Evolutionary conservation across 2,888 invertebrate genomes (phyloP).

Genomic region (Nephrotoma flavescens): DNA sequence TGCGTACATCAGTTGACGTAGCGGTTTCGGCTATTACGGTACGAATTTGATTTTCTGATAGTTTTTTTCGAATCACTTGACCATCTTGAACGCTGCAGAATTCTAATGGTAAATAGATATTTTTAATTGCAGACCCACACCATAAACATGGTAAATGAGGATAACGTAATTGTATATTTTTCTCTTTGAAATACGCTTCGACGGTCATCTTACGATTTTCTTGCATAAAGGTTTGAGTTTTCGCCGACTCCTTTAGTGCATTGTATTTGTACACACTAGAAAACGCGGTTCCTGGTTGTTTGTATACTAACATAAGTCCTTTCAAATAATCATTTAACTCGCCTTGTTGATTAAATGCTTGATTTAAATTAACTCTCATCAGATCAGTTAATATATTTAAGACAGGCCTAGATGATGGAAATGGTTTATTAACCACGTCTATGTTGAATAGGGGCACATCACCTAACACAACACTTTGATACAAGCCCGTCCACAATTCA

Average conservation of each 20-base stretch:
- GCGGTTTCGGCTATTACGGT: constrained; percentile 81
- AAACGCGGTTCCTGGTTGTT: constrained; percentile 16
- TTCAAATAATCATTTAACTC: constrained; percentile 15
- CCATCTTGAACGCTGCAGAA: constrained; percentile 62
- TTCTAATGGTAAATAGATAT: constrained; percentile 71
- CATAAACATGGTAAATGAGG: constrained; percentile 71
- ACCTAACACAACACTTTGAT: constrained; percentile 82
- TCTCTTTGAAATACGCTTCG: constrained; percentile 18
- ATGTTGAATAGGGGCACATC: constrained; percentile 81
- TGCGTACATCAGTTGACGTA: constrained; percentile 58
- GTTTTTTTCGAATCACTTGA: constrained; percentile 58
- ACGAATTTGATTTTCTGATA: constrained; percentile 69
- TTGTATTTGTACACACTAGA: constrained; percentile 20
- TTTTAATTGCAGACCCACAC: constrained; percentile 53
- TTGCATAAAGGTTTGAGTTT: constrained; percentile 24
- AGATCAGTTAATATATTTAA: neutral
- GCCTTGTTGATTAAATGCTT: neutral
- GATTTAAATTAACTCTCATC: neutral
- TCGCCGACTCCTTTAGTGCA: constrained; percentile 21
- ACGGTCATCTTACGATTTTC: constrained; percentile 30
- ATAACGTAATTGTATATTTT: constrained; percentile 21
- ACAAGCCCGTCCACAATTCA: constrained; percentile 87
- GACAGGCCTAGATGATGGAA: constrained; percentile 44
- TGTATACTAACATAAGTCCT: constrained; percentile 21
- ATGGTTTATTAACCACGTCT: constrained; percentile 75